Evolutionary conservation across 1,140 invertebrate species (phyloP).

Genomic region (Drosophila teissieri): DNA sequence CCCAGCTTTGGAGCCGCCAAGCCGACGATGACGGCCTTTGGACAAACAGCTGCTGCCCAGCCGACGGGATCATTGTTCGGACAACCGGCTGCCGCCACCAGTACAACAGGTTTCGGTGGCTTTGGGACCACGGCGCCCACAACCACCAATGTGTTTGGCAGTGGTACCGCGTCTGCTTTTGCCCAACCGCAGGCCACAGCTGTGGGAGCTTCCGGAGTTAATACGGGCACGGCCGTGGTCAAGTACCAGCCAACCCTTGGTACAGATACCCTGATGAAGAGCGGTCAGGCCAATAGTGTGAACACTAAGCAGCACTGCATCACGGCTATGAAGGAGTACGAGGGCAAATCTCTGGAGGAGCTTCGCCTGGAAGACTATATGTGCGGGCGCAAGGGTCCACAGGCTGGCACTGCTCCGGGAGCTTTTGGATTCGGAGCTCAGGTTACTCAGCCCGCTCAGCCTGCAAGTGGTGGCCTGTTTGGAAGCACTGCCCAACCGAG

Average conservation of each 20-base stretch:
- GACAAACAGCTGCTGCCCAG: slow-evolving; percentile 78
- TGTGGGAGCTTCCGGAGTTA: slow-evolving; percentile 65
- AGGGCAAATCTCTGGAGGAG: slow-evolving; percentile 96
- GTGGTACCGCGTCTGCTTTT: slow-evolving; percentile 81
- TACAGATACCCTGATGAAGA: slow-evolving; percentile 96
- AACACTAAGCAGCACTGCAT: slow-evolving; percentile 97
- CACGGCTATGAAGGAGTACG: slow-evolving; percentile 99
- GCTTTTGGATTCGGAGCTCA: slow-evolving; percentile 85
- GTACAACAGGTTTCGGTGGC: slow-evolving; percentile 84
- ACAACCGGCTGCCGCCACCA: slow-evolving; percentile 84
- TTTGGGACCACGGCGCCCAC: slow-evolving; percentile 88
- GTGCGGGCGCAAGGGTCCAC: slow-evolving; percentile 92
- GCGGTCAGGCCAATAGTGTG: slow-evolving; percentile 92
- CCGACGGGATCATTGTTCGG: slow-evolving; percentile 86
- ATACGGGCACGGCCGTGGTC: slow-evolving; percentile 89
- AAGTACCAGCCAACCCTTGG: slow-evolving; percentile 95
- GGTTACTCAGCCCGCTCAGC: slow-evolving; percentile 65
- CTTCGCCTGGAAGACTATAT: slow-evolving; percentile 96
- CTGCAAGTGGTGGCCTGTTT: slow-evolving; percentile 78
- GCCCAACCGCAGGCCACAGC: slow-evolving; percentile 78
- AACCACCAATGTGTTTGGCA: slow-evolving; percentile 87
- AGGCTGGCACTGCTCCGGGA: slow-evolving; percentile 80
- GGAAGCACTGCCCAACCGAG: slow-evolving; percentile 75
- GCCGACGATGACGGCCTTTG: slow-evolving; percentile 87
- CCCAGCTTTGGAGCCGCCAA: slow-evolving; percentile 88